Evolutionary conservation across 2,888 invertebrate species (phyloP).

Genomic region (Augochlorella aurata): DNA sequence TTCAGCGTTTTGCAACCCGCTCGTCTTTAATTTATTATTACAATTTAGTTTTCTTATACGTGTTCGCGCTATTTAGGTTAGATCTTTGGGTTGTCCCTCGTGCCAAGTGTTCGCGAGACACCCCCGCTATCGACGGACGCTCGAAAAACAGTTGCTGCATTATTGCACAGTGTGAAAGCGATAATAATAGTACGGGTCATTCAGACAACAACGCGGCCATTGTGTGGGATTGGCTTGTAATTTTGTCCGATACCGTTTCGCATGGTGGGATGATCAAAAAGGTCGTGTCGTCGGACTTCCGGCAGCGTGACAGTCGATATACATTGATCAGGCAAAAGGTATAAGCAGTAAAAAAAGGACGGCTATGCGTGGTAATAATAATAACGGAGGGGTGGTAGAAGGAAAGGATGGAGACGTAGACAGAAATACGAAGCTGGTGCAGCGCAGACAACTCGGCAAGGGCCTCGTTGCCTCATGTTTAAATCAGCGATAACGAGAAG

Average conservation of each 20-base stretch:
- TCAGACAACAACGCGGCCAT: slow-evolving; percentile 30
- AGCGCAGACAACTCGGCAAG: slow-evolving; percentile 74
- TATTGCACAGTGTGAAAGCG: slow-evolving; percentile 4
- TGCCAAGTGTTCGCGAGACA: no score
- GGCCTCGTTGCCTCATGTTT: slow-evolving; percentile 81
- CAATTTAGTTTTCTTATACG: no score
- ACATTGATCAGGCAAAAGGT: slow-evolving; percentile 42
- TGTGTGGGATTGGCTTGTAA: slow-evolving; percentile 39
- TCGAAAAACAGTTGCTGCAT: neutral
- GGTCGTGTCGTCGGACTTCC: slow-evolving; percentile 61
- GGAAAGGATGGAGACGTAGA: slow-evolving; percentile 61
- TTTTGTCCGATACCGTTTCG: slow-evolving; percentile 61
- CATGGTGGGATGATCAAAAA: slow-evolving; percentile 52
- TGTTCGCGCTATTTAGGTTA: no score
- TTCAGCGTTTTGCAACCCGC: no score
- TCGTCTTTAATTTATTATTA: no score
- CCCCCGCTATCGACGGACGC: no score
- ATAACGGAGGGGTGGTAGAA: slow-evolving; percentile 58
- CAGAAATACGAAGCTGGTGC: slow-evolving; percentile 73
- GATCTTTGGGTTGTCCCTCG: no score
- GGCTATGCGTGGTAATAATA: slow-evolving; percentile 70
- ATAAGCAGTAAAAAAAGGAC: slow-evolving; percentile 34
- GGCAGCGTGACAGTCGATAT: slow-evolving; percentile 56
- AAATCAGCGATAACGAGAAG: slow-evolving; percentile 82
- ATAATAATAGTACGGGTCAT: slow-evolving; percentile 33